Conservation (phyloP, 2,113 vertebrate species). For the Ochotona curzoniae region DNA sequence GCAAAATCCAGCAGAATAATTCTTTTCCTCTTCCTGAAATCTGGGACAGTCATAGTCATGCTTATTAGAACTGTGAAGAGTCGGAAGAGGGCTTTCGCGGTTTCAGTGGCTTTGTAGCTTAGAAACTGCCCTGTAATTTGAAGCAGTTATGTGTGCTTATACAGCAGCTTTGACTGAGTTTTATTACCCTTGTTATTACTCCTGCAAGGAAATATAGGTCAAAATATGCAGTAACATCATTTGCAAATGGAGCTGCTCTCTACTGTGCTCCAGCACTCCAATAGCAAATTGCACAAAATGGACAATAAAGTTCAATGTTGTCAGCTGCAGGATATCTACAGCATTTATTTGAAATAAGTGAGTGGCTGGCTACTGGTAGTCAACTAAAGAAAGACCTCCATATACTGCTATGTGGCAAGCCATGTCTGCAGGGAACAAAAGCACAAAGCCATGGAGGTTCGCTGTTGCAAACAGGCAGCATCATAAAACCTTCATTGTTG, state of each 20-base stretch:
- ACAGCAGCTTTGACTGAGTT: conserved; percentile 65
- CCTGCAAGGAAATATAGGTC: conserved; percentile 66
- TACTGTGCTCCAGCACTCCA: conserved; percentile 36
- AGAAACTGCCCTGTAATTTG: conserved; percentile 45
- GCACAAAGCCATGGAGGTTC: conserved; percentile 17
- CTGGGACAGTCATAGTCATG: conserved; percentile 26
- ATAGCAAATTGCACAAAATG: conserved; percentile 57
- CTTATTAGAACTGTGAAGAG: conserved; percentile 56
- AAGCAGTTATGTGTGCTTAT: conserved; percentile 57
- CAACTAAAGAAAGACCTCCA: conserved; percentile 9
- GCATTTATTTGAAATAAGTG: conserved; percentile 55
- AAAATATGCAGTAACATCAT: conserved; percentile 57
- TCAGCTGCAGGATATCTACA: neutral
- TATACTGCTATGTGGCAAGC: conserved; percentile 1
- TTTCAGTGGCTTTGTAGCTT: conserved; percentile 51
- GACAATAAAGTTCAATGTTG: conserved; percentile 54
- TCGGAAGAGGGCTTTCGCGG: neutral
- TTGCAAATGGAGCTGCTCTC: conserved; percentile 62
- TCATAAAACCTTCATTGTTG: conserved; percentile 25
- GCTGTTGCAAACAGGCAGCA: conserved; percentile 28
- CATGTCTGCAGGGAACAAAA: neutral
- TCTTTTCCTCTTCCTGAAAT: conserved; percentile 23
- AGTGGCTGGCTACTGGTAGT: conserved; percentile 33
- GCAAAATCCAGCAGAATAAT: conserved; percentile 38
- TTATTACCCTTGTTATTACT: conserved; percentile 65